Conservation (phyloP, 2,888 invertebrate species). For the Saturnia japonica region DNA sequence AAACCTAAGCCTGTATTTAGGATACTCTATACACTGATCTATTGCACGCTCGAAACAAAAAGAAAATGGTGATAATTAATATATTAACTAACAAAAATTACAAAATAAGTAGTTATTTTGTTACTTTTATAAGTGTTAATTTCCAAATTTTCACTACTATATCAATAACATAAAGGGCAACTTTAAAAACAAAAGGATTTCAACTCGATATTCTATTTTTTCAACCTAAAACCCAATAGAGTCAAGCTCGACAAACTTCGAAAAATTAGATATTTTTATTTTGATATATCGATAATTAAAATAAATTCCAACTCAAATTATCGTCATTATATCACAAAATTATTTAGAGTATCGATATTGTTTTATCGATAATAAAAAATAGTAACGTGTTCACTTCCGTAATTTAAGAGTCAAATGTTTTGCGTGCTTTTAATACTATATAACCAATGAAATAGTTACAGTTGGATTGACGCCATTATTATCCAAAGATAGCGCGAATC, state of each 20-base stretch:
- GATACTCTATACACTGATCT: not conserved
- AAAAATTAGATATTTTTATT: not conserved
- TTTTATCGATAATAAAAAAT: not conserved
- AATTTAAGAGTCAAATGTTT: not conserved
- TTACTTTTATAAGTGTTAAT: too few relatives aligned
- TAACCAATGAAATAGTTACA: not conserved
- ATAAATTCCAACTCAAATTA: not conserved
- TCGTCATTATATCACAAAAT: not conserved
- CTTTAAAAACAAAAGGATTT: too few relatives aligned
- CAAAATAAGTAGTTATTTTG: not conserved
- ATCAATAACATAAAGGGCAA: too few relatives aligned
- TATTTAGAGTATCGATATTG: too few relatives aligned
- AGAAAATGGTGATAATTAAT: not conserved
- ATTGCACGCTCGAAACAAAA: not conserved
- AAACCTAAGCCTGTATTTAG: not conserved
- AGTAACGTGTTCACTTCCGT: not conserved
- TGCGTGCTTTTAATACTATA: not conserved
- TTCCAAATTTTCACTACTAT: too few relatives aligned
- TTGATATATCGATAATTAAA: not conserved
- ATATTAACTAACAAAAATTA: not conserved
- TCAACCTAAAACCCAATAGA: not conserved
- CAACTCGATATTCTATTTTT: not conserved
- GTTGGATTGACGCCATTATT: not conserved
- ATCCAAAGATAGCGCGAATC: slow-evolving; percentile 3
- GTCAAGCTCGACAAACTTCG: not conserved